Base-by-base conservation (phyloP, 2,797 vertebrate genomes). In the Melanotaenia boesemani region DNA sequence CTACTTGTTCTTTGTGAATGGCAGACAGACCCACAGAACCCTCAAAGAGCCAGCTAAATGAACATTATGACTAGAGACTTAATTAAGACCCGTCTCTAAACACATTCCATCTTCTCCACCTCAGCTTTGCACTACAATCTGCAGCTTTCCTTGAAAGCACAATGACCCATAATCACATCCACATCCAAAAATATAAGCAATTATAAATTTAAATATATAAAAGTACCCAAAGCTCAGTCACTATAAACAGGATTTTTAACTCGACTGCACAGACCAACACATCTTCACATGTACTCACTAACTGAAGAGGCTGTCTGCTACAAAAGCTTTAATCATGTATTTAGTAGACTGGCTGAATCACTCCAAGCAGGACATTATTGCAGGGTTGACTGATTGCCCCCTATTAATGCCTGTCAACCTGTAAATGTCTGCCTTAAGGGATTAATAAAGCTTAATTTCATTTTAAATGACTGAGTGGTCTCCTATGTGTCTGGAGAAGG, bases 401-500 rank as follows among this genome's bases (percentile, higher is more conserved):
- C 74, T 63, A 82, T 83, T 88, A 88, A 67, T 61, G 44, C 22
- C 79, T 79, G 83, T 87, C 88, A 88, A 79, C 64, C 85, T 57
- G 48, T 82, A 74, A 82, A 74, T 57, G 50, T 70, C 80, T 67
- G 65, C 81, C 79, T 68, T 80, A 67, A 79, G 80, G 90, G 83
- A 87, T 86, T 89, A 89, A 91, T 92, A 89, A 86, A 88, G 83
- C 84, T 81, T 84, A 82, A 91, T 93, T 91, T 83, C 80, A 93
- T 88, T 88, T 83, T 73, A 86, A 87, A 91, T 75, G 87, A 86
- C 77, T 20, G 67, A 88, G 80, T 54, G 66, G 66, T 77, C 77
- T 75, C 50, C 16, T 8, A 9, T 10, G 57, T 79, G 73, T 70
- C 82, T 63, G 3, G 72, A 69, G 81, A 76, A 0, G 24, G 44